Base-by-base conservation (phyloP, 2,113 vertebrate species). In the Alectura lathami region DNA sequence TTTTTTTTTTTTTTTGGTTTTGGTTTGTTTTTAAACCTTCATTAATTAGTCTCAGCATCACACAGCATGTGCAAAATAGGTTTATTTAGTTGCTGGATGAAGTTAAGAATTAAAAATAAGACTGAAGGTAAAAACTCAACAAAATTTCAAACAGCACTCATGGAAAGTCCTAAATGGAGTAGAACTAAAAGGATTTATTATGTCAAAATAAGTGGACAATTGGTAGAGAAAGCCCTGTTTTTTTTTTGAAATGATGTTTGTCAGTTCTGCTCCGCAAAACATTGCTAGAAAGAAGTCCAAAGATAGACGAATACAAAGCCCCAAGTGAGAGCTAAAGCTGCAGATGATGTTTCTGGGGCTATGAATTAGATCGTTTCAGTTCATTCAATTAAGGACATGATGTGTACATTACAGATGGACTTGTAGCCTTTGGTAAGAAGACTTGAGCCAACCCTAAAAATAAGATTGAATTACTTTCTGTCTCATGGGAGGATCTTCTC, bases 311-410 rank as follows among this genome's bases (percentile, higher is more conserved):
- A 63, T 20, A 38, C 60, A 63, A 40, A 63, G 50, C 97, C 95
- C 88, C 67, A 82, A 48, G 81, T 1, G 82, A 95, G 75, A 80
- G n/a, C 38, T 94, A 83, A 92, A 95, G 45, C 95, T 96, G 86
- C 93, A 96, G 72, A 64, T 94, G 95, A 94, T 64, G 87, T 89
- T 97, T 54, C 86, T 56, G 91, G 51, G 85, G 70, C 88, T 94
- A 88, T 56, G 83, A 68, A 69, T 73, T 78, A 87, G 91, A 96
- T 87, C 78, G 87, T 36, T 95, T 94, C 76, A 88, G 70, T 85
- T 93, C 86, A 93, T 95, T 93, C 73, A 53, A 79, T 51, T 22
- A 66, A 88, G 86, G 43, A 86, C 32, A 22, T 30, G 34, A 78
- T 48, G 21, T 34, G 51, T 75, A 92, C 43, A 83, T 38, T 86